Percentiles rank a stretch among this genome's conserved stretches.
Evolutionary conservation across 2,888 invertebrate species (phyloP).

Genomic region (Tetranychus piercei): DNA sequence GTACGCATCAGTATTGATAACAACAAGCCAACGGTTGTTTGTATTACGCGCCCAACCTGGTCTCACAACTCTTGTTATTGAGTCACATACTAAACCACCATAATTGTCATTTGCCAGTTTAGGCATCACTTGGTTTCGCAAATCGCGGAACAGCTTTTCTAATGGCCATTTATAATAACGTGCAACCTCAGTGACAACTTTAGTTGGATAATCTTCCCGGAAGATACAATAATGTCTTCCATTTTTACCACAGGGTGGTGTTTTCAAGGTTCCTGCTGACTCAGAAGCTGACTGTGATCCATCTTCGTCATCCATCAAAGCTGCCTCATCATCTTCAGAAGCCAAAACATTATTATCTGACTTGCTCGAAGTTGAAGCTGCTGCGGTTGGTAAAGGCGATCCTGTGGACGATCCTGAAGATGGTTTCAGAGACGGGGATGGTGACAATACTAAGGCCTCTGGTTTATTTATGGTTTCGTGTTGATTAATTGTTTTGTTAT

Average conservation of each 20-base stretch:
- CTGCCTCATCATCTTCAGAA: background rate
- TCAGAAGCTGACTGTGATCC: background rate
- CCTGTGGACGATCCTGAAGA: background rate
- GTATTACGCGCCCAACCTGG: slow-evolving; percentile 28
- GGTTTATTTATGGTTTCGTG: background rate
- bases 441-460: background rate
- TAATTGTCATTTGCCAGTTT: slow-evolving; percentile 25
- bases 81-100: slow-evolving; percentile 27
- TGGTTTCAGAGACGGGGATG: background rate
- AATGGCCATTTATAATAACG: slow-evolving; percentile 28
- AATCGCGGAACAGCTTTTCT: slow-evolving; percentile 27
- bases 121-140: slow-evolving; percentile 25
- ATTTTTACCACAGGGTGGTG: slow-evolving; percentile 26
- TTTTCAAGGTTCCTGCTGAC: slow-evolving; percentile 24
- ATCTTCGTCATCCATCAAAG: background rate
- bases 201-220: slow-evolving; percentile 27
- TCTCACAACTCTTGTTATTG: slow-evolving; percentile 26
- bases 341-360: background rate
- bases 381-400: background rate
- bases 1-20: slow-evolving; percentile 27
- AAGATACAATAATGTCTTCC: slow-evolving; percentile 27
- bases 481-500: background rate
- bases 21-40: slow-evolving; percentile 28
- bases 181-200: slow-evolving; percentile 27
- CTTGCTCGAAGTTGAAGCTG: background rate